Base-by-base conservation (phyloP, 2,888 invertebrate genomes). In the Anticlea derivata region DNA sequence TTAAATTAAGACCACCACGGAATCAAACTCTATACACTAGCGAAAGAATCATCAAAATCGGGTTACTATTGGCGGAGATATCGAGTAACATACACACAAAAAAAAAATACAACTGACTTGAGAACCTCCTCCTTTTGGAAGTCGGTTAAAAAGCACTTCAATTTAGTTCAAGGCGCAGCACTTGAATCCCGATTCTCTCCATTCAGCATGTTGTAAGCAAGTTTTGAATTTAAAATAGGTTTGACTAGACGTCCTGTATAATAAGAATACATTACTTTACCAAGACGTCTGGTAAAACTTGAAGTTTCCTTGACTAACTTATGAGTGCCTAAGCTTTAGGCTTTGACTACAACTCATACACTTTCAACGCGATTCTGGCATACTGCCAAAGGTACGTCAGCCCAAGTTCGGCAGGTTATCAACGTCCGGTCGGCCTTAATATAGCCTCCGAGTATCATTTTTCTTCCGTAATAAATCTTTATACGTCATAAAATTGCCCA, bases 341-440 rank as follows among this genome's bases (percentile, higher is more conserved):
- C 22, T 30, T 41, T 31, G 20, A 24, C 8, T 24, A 12, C 11
- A 31, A 27, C 26, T 24, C 8, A 41, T 64, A 68, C 66, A 70
- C 62, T 58, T 50, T 54, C 24, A 10, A 41, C 47, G 49, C 50
- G 39, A 55, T 51, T 50, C 65, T 86, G 87, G 87, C 83, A 53
- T 50, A 20, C 41, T 61, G 80, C 86, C 86, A 85, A 17, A 29
- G 55, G 60, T 64, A 63, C 68, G 61, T 75, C 69, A 73, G 58
- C 67, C 70, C 70, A 73, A 78, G 73, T 80, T 80, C 75, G 75
- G 70, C 83, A 83, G 85, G 83, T 86, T 84, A 81, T 80, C 81
- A 76, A 68, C 73, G 75, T 83, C 80, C 80, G 79, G 70, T 68
- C 70, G 79, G 70, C 81, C 83, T 78, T 80, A 81, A 80, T 80